Evolutionary conservation across 2,888 invertebrate genomes (phyloP).

Genomic region (Peribatodes rhomboidaria): DNA sequence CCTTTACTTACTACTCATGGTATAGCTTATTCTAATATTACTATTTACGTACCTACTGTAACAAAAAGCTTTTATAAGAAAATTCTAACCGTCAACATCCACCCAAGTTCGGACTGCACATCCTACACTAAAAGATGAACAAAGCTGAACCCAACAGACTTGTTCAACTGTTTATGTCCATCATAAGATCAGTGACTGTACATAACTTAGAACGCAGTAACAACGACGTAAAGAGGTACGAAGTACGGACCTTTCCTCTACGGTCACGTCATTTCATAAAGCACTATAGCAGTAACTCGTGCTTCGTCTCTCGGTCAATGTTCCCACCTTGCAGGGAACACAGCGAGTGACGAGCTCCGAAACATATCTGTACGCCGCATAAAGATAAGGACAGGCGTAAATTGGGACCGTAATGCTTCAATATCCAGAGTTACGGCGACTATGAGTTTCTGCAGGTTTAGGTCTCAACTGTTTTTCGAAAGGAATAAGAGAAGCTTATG

Average conservation of each 20-base stretch:
- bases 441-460: neutral
- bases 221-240: neutral
- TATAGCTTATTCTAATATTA: too few relatives aligned
- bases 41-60: too few relatives aligned
- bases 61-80: too few relatives aligned
- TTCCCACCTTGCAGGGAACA: slow-evolving; percentile 29
- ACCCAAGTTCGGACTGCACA: too few relatives aligned
- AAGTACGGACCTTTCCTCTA: neutral
- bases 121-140: neutral
- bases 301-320: slow-evolving; percentile 6
- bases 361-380: slow-evolving; percentile 33
- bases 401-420: slow-evolving; percentile 46
- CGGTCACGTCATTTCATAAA: neutral
- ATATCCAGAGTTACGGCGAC: slow-evolving; percentile 34
- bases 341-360: slow-evolving; percentile 28
- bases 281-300: neutral
- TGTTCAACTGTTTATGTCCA: neutral
- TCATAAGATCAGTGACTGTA: neutral
- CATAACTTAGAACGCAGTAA: neutral
- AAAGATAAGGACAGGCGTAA: slow-evolving; percentile 46
- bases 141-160: neutral
- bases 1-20: too few relatives aligned
- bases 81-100: too few relatives aligned
- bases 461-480: neutral
- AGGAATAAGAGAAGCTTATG: too few relatives aligned